Evolutionary conservation across 1,140 invertebrate genomes (phyloP).

Genomic region (Mercenaria mercenaria): DNA sequence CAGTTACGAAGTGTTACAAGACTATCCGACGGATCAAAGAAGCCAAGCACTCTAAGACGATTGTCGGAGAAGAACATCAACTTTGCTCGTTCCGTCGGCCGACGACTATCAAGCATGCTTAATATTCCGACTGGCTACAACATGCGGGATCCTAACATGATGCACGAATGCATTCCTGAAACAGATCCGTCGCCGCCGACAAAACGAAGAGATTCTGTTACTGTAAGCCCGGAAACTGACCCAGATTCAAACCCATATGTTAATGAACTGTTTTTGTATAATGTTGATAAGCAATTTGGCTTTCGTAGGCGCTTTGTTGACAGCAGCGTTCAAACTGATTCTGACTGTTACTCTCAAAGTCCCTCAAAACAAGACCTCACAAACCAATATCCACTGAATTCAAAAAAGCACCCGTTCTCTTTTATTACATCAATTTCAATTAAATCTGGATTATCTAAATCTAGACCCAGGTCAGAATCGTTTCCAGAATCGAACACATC

Average conservation of each 20-base stretch:
- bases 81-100: constrained; percentile 50
- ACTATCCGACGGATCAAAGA: neutral
- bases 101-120: constrained; percentile 51
- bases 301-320: constrained; percentile 38
- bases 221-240: constrained; percentile 38
- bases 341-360: neutral
- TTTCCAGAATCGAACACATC: too few species aligned
- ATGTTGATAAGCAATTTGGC: too few species aligned
- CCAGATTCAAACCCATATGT: neutral
- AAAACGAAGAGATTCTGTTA: constrained; percentile 52
- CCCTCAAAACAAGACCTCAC: neutral
- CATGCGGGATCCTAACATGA: constrained; percentile 40
- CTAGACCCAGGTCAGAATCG: neutral
- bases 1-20: constrained; percentile 7
- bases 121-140: constrained; percentile 45
- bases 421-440: constrained; percentile 45
- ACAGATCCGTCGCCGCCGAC: constrained; percentile 3
- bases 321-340: neutral
- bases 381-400: neutral
- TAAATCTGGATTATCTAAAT: constrained; percentile 24
- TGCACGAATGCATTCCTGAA: neutral
- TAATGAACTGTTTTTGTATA: neutral
- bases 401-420: neutral
- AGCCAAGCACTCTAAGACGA: constrained; percentile 30
- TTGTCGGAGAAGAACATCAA: constrained; percentile 59